Evolutionary conservation across 2,888 invertebrate genomes (phyloP), one percentile per base, ranked within the genome.

Genomic region (Cheiracanthium punctorium): DNA sequence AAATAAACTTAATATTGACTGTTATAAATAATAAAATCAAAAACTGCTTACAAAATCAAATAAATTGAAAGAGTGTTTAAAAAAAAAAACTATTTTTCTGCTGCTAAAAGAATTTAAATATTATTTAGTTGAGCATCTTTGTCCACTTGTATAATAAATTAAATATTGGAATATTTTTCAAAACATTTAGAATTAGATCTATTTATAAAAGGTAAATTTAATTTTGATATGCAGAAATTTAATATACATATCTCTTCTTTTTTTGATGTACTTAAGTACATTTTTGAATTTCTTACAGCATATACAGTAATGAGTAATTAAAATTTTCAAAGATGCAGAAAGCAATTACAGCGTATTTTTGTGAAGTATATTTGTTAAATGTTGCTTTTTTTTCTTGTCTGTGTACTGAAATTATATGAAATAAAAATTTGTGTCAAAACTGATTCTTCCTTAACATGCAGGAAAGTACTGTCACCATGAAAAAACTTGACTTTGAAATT

Each of bases 301-400:
- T 76, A 82, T 41, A 72, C 41, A 30, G 10, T 58, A 17, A n/a
- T 30, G 14, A 75, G 24, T 43, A 76, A 32, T 17, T 64, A 75
- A 75, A 41, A n/a, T 67, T 32, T 77, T 79, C 73, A 72, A 32
- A 32, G 65, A 67, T 69, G 73, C 64, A 67, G 7, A 43, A 24
- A 74, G 24, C 72, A 84, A 72, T 70, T 37, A n/a, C n/a, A n/a
- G 24, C 69, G 84, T 80, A 85, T 79, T 85, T 80, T 85, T 85
- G 79, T 79, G 84, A 85, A 69, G 84, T 79, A 79, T 73, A 74
- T 79, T 79, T 79, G 79, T 79, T 85, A 79, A 85, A 69, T 79
- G 77, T 84, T 84, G 77, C 79, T 76, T 73, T 74, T 58, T 58
- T 79, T 85, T 85, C 33, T 80, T 80, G 74, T 79, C 41, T 74